These are phyloP conservation scores for Nylanderia fulva DNA, from an alignment of 1,140 invertebrate species.

Conservation along the genomic window DNA sequence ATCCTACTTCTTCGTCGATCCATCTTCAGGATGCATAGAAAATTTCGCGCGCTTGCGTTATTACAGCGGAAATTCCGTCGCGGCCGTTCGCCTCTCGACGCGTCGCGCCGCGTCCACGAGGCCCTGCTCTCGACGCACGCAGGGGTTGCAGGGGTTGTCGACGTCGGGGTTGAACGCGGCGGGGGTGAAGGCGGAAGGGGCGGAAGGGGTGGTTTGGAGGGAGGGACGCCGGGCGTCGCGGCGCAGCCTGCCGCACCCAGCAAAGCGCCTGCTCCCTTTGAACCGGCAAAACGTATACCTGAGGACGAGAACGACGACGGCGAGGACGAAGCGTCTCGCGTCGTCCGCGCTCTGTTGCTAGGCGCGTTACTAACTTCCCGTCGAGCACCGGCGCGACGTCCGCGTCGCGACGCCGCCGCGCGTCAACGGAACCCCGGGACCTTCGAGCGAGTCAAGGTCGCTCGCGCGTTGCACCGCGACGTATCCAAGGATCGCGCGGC, in stretches of 20 bases:
- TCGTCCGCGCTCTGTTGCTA: slow-evolving; percentile 78
- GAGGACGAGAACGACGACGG: slow-evolving; percentile 62
- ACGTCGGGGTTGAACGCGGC: slow-evolving; percentile 20
- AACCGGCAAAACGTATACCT: slow-evolving; percentile 73
- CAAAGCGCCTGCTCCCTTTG: slow-evolving; percentile 80
- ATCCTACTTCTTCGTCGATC: too few relatives aligned
- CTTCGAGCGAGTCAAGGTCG: slow-evolving; percentile 61
- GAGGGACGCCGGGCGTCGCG: slow-evolving; percentile 78
- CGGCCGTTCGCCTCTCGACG: slow-evolving; percentile 53
- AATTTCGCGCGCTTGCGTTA: slow-evolving; percentile 21
- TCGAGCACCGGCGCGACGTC: slow-evolving; percentile 41
- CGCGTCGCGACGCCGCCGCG: slow-evolving; percentile 24
- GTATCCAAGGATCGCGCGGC: background rate
- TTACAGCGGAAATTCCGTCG: slow-evolving; percentile 44
- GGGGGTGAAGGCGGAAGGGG: background rate
- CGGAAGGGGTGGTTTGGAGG: slow-evolving; percentile 15
- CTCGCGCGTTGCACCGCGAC: background rate
- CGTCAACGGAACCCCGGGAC: background rate
- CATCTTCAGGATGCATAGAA: background rate
- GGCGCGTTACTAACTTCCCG: slow-evolving; percentile 66
- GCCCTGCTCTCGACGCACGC: slow-evolving; percentile 40
- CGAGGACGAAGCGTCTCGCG: slow-evolving; percentile 52
- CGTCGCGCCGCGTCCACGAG: slow-evolving; percentile 25
- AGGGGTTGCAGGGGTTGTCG: slow-evolving; percentile 48
- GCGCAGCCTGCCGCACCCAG: slow-evolving; percentile 83